Base-by-base conservation (phyloP, 2,888 invertebrate species). In the Cephus runcator region DNA sequence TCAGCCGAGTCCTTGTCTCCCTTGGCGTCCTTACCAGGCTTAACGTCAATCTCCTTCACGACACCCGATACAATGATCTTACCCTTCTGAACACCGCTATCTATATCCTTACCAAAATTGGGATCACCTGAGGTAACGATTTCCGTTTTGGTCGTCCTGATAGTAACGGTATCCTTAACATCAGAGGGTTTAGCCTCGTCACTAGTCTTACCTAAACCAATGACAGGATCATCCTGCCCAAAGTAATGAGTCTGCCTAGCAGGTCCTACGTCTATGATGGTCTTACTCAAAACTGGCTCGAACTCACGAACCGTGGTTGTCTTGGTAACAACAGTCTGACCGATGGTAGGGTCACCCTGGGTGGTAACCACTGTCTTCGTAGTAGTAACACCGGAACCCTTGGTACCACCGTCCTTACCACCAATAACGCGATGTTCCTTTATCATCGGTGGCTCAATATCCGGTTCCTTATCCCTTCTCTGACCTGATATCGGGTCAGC, bases 301-400 rank as follows among this genome's bases (percentile, higher is more conserved):
- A 83, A 80, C 71, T 87, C 84, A 75, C 83, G 85, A 23, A 87
- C 81, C 11, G 87, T 88, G 4, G 85, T 82, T 12, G 85, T 86
- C 68, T 87, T 85, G 30, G 85, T 86, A n/a, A 87, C 78, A 31
- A 87, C 82, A 3, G 85, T 83, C 34, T 83, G 80, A 34, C 81
- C 83, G 30, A 81, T 69, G 69, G 81, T 85, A 34, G 84, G 79
- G 81, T 84, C 85, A 33, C 79, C 85, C 68, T 83, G 79, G 15
- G 85, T 83, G 4, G 85, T 84, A 36, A 85, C 84, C 69, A 83
- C 78, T 3, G 87, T 87, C 81, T 86, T 88, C 36, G 87, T 82
- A 40, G 40, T 36, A 33, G 84, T 79, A 30, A 86, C 80, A 73
- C 81, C 75, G 34, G 83, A 84, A 69, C 83, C 82, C 40, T 80